A percentile compares a stretch with the other conserved stretches of the same genome.
Conservation (phyloP, 2,888 invertebrate genomes). For the Galerucella pusilla region DNA sequence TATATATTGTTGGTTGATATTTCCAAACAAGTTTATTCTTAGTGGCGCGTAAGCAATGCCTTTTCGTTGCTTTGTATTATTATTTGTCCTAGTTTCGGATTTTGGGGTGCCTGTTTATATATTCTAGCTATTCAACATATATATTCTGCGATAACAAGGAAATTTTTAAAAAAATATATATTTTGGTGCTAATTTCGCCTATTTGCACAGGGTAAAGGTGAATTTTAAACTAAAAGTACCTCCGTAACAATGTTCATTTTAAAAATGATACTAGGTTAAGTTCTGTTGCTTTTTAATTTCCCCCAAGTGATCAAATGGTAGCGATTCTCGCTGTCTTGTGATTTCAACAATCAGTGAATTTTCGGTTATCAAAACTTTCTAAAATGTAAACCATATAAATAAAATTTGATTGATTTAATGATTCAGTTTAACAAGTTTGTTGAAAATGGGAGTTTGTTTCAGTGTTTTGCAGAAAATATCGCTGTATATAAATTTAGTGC, state of each 20-base stretch:
- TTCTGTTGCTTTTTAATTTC: background rate
- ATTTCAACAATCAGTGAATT: background rate
- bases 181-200: background rate
- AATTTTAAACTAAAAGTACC: background rate
- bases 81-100: constrained; percentile 22
- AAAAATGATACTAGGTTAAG: background rate
- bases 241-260: background rate
- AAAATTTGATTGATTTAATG: no score
- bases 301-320: background rate
- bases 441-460: no score
- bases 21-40: constrained; percentile 22
- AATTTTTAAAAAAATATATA: background rate
- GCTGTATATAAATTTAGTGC: no score
- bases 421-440: no score
- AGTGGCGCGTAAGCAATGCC: constrained; percentile 13
- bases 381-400: no score
- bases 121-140: constrained; percentile 12
- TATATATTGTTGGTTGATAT: constrained; percentile 37
- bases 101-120: constrained; percentile 16
- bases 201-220: background rate
- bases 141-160: constrained; percentile 12
- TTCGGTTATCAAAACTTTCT: background rate
- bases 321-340: background rate
- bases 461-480: no score
- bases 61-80: constrained; percentile 30